Evolutionary conservation across 2,888 invertebrate genomes (phyloP).

Genomic region (Hylaea fasciaria): DNA sequence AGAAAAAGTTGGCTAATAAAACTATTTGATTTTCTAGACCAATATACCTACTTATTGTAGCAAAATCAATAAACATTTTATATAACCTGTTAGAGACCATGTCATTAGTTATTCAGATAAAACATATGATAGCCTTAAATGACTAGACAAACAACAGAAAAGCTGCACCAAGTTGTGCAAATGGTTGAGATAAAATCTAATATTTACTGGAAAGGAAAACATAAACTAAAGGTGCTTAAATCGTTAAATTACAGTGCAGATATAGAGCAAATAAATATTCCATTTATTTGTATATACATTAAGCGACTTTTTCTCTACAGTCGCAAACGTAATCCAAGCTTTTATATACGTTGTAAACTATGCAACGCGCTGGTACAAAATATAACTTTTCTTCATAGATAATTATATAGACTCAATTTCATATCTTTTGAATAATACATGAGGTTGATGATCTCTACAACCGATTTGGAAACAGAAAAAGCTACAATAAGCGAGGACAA

Average conservation of each 20-base stretch:
- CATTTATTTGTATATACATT: neutral
- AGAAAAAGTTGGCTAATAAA: constrained; percentile 26
- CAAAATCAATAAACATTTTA: too few relatives aligned
- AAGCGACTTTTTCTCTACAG: too few relatives aligned
- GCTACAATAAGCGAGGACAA: constrained; percentile 25
- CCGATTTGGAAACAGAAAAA: constrained; percentile 35
- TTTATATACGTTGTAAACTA: too few relatives aligned
- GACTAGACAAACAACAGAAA: constrained; percentile 46
- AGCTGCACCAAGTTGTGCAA: constrained; percentile 52
- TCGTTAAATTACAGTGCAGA: constrained; percentile 3
- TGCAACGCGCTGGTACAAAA: too few relatives aligned
- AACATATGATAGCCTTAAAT: constrained; percentile 50
- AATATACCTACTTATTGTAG: too few relatives aligned
- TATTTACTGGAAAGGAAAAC: constrained; percentile 52
- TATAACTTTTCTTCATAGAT: too few relatives aligned
- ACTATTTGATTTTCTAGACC: too few relatives aligned
- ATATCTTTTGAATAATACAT: constrained; percentile 29
- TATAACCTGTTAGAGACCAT: constrained; percentile 43
- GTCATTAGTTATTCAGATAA: constrained; percentile 50
- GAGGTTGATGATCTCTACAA: constrained; percentile 30
- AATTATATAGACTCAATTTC: too few relatives aligned
- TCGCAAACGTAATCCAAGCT: too few relatives aligned
- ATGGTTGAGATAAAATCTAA: constrained; percentile 45
- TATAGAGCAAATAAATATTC: neutral
- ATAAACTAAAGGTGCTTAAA: constrained; percentile 45